Base-by-base conservation (phyloP, 2,797 vertebrate species). In the Rachycentron canadum region DNA sequence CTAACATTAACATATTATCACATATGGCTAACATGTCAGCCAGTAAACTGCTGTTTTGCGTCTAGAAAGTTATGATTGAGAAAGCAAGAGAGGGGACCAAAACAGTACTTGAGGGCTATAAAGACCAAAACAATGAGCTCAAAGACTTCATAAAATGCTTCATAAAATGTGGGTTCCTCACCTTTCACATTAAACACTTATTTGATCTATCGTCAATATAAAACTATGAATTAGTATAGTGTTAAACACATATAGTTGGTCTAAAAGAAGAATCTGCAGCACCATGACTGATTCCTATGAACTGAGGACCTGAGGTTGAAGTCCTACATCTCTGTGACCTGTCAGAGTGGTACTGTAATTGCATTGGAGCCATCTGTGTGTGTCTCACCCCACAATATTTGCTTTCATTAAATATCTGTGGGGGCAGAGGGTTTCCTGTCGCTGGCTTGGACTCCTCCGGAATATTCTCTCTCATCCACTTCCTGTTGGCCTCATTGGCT, bases 401-500 rank as follows among this genome's bases (percentile, higher is more conserved):
- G 88, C 93, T 91, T 74, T 97, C 97, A 3, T 96, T 98, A 88
- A 99, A 99, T 93, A 99, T 97, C 93, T 98, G 97, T 9, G 98
- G 98, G 1, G 98, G 98, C 59, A 99, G 92, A 0, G 97, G 97
- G 71, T 97, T 96, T 58, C 98, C 98, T 0, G 93, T 95, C 0
- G 96, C 70, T 1, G 98, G 98, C 71, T 96, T 92, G 55, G 90
- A 95, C 67, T 97, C 94, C 67, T 96, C 97, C 0, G 98, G 98
- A 61, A 99, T 95, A 1, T 99, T 98, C 94, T 98, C 98, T 11
- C 97, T 94, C 98, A 99, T 99, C 97, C 97, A 99, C 83, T 97
- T 98, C 81, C 97, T 94, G 91, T 98, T 98, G 79, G 94, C 96
- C 89, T 99, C 98, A 0, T 96, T 96, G 84, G 97, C 96, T 0